A percentile compares a stretch with the other conserved stretches of the same genome.
Evolutionary conservation across 2,113 vertebrate species (phyloP).

Genomic region (Sorex fumeus): DNA sequence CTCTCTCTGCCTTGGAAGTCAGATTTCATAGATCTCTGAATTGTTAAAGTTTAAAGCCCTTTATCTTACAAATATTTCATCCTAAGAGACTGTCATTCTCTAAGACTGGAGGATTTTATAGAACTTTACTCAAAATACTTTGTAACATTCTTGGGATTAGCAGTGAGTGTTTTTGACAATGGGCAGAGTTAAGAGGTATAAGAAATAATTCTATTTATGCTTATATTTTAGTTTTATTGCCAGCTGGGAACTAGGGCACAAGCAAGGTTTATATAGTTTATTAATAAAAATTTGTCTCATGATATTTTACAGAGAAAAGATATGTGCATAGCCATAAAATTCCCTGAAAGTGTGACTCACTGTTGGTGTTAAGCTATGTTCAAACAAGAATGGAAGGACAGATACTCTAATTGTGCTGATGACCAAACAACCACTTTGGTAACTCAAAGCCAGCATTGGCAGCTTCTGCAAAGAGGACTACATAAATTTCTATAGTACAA

Average conservation of each 20-base stretch:
- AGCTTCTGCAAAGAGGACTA: conserved; percentile 6
- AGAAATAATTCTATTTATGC: conserved; percentile 61
- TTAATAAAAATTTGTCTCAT: conserved; percentile 78
- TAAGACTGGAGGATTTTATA: conserved; percentile 32
- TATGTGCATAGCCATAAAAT: conserved; percentile 65
- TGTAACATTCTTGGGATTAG: conserved; percentile 68
- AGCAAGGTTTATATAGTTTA: conserved; percentile 68
- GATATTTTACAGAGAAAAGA: conserved; percentile 50
- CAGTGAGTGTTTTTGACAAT: conserved; percentile 63
- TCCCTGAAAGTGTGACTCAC: conserved; percentile 21
- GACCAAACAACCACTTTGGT: background rate
- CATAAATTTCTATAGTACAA: conserved; percentile 4
- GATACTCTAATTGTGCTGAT: conserved; percentile 19
- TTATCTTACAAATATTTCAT: conserved; percentile 64
- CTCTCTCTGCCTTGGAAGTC: conserved; percentile 4
- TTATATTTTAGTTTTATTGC: conserved; percentile 66
- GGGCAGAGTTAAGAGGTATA: conserved; percentile 54
- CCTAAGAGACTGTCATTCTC: background rate
- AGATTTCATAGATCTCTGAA: conserved; percentile 13
- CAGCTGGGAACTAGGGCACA: conserved; percentile 17
- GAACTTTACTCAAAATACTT: conserved; percentile 57
- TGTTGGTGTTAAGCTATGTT: conserved; percentile 28
- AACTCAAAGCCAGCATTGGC: background rate
- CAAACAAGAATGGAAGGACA: conserved; percentile 48
- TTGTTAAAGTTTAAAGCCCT: conserved; percentile 70